Conservation (phyloP, 2,888 invertebrate genomes). For the Drosophila mulleri region DNA sequence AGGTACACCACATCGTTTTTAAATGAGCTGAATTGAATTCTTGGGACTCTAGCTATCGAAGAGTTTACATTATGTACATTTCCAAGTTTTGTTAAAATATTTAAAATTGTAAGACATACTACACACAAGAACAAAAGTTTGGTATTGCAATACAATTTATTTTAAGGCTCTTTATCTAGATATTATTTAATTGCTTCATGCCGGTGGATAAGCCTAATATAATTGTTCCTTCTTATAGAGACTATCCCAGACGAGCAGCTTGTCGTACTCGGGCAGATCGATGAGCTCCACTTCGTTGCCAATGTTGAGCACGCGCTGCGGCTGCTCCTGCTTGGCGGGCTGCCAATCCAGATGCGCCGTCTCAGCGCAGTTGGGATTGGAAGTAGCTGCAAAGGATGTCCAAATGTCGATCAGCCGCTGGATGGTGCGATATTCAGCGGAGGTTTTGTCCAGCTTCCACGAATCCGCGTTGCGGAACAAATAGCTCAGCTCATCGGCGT, state of each 20-base stretch:
- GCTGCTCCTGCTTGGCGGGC: constrained; percentile 46
- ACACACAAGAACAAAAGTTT: neutral
- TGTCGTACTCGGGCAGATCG: constrained; percentile 74
- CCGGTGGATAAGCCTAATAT: constrained; percentile 3
- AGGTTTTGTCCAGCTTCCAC: constrained; percentile 56
- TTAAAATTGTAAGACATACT: neutral
- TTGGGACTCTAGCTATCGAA: too few species aligned
- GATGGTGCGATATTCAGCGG: constrained; percentile 75
- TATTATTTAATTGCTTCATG: constrained; percentile 56
- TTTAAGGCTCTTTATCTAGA: neutral
- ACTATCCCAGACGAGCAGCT: constrained; percentile 73
- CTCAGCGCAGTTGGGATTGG: constrained; percentile 76
- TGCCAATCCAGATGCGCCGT: constrained; percentile 64
- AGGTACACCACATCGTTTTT: too few species aligned
- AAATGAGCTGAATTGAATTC: too few species aligned
- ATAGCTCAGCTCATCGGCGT: constrained; percentile 82
- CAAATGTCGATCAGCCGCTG: constrained; percentile 78
- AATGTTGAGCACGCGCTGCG: constrained; percentile 75
- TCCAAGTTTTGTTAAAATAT: too few species aligned
- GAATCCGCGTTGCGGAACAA: constrained; percentile 67
- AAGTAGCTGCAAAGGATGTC: constrained; percentile 74
- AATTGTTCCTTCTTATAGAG: constrained; percentile 63
- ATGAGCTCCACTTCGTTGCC: constrained; percentile 67
- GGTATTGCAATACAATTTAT: neutral
- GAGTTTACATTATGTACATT: too few species aligned